phyloP scores from a whole-genome alignment of 2,888 invertebrate species.

The Campaea margaritaria region DNA sequence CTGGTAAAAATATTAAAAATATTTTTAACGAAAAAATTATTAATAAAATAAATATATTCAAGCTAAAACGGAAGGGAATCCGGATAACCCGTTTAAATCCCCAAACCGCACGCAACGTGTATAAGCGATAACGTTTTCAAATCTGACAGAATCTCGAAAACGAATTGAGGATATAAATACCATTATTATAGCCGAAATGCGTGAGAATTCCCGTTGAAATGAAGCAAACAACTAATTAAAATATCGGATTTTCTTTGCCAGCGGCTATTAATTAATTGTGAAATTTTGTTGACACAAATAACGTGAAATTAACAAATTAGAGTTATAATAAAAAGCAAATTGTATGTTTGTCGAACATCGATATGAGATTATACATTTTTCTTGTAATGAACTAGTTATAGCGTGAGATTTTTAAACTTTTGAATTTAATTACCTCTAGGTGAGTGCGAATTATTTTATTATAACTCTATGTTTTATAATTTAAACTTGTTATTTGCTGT shows the following conservation, averaged over 20 bases:
- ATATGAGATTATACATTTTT: constrained; percentile 7
- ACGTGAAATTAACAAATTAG: constrained; percentile 26
- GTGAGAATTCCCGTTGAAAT: constrained; percentile 26
- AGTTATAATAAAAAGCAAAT: constrained; percentile 18
- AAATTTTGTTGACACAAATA: constrained; percentile 15
- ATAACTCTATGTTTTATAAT: too few species aligned
- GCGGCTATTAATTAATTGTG: constrained; percentile 13
- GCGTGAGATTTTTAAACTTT: constrained; percentile 15
- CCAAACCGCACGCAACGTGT: constrained; percentile 4
- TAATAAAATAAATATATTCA: constrained; percentile 8
- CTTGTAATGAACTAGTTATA: constrained; percentile 31
- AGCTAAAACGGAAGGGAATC: background rate
- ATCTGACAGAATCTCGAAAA: constrained; percentile 16
- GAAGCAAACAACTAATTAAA: constrained; percentile 27
- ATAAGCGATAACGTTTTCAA: constrained; percentile 4
- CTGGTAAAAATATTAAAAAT: too few species aligned
- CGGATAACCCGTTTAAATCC: constrained; percentile 4
- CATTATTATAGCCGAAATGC: constrained; percentile 11
- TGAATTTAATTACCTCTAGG: background rate
- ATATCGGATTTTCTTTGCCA: constrained; percentile 6
- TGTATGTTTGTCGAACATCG: constrained; percentile 8
- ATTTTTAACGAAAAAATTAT: too few species aligned
- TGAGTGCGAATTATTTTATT: background rate
- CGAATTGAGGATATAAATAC: constrained; percentile 18
- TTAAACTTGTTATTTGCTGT: too few species aligned